Evolutionary conservation across 2,797 vertebrate genomes (phyloP), one percentile per base, ranked within the genome.

Genomic region (Sebastes vulpes): DNA sequence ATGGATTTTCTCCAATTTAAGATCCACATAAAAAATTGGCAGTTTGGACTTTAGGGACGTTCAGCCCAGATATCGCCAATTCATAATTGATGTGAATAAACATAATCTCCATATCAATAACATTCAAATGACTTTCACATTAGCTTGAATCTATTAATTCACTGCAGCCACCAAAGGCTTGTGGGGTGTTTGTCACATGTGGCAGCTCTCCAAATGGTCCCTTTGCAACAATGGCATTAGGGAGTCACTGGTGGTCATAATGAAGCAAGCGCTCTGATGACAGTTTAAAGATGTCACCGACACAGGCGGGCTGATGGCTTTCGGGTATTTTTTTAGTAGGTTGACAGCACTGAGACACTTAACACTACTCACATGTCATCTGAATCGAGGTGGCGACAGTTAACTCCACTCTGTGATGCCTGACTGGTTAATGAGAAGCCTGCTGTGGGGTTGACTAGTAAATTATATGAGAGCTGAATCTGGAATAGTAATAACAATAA

Each of bases 81-180:
- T 67, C 57, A 92, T 88, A 75, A 87, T 79, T 88, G 42, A 87
- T 90, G 81, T 53, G 59, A 72, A 89, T 83, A 77, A 89, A 89
- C 72, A 82, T 57, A 70, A 86, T 90, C 74, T 85, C 61, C 71
- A 91, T 81, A 88, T 91, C 67, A 92, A 80, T 87, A 53, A 79
- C 79, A 86, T 86, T 83, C 57, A 91, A 86, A 85, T 85, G 57
- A 82, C 81, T 75, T 84, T 80, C 74, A 79, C 50, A 77, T 73
- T 71, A 52, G 65, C 57, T 38, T 38, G 56, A 29, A 21, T 79
- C 46, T 69, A 69, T 85, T 86, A 65, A 81, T 86, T 82, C 76
- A 77, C 52, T 77, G 66, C 31, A 75, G 54, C 68, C 69, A 77
- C 74, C 50, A 66, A 76, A 75, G 77, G 71, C 72, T 81, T 77